Base-by-base conservation (phyloP, 2,113 vertebrate genomes). In the Empidonax traillii region DNA sequence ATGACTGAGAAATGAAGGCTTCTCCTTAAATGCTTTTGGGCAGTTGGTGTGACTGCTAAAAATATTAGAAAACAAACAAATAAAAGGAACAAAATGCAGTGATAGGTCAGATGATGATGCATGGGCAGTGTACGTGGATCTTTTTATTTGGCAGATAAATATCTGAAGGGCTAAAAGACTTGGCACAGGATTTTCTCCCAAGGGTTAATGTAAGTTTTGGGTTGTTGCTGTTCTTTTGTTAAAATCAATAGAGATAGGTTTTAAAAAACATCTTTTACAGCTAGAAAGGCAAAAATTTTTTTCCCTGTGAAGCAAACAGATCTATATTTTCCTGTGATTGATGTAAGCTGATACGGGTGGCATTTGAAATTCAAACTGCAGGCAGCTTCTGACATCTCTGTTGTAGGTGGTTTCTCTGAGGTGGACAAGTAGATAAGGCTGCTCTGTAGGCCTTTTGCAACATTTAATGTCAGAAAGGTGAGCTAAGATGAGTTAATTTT, bases 301-400 rank as follows among this genome's bases (percentile, higher is more conserved):
- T 66, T 63, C 28, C 56, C 25, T 69, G 69, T 63, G 72, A 68
- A 74, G 89, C 71, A 87, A 81, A 44, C 35, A 81, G 87, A 87
- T 96, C 55, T 95, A 0, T 90, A 14, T 90, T 86, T 94, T 83
- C 37, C 16, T 49, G 52, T 74, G 83, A 67, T 52, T 88, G 83
- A 96, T 94, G 92, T 33, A 22, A 49, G 39, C 65, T 88, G 88
- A 90, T 96, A 80, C 0, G 5, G 65, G 31, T 27, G 6, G 85
- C 68, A 83, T 96, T 91, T 96, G 90, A 94, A 85, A 90, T 85
- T 58, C 63, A 73, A 62, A 80, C 33, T 77, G 37, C 66, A 59
- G 91, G 67, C 78, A 85, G 78, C 78, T 95, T 93, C 78, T 85
- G 78, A 55, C 87, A 63, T 87, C 58, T 59, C 22, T 85, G 9